phyloP scores from a whole-genome alignment of 2,113 vertebrate genomes.

The Uria aalge region DNA sequence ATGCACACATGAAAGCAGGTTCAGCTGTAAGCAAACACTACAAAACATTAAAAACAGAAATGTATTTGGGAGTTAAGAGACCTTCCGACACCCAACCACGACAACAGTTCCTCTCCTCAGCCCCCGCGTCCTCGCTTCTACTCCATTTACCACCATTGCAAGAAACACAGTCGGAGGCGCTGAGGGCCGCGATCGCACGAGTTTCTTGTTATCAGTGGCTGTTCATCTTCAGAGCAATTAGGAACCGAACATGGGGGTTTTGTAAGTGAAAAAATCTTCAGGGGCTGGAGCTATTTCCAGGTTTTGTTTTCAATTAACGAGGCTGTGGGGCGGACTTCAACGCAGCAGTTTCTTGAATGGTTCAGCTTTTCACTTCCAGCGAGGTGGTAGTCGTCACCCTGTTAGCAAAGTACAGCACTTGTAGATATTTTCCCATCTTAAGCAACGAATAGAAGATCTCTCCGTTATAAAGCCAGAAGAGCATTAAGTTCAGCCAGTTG shows the following conservation, averaged over 20 bases:
- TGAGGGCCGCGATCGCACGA: neutral
- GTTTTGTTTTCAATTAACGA: neutral
- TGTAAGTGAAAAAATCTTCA: neutral
- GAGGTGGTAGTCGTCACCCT: neutral
- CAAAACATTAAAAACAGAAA: neutral
- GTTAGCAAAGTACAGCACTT: neutral
- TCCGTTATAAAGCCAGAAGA: neutral
- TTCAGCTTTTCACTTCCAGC: neutral
- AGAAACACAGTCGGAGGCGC: neutral
- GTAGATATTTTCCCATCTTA: neutral
- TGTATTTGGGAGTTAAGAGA: neutral
- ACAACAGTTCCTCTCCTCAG: neutral
- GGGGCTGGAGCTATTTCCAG: neutral
- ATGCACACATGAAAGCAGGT: neutral
- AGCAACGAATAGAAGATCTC: neutral
- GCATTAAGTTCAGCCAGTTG: neutral
- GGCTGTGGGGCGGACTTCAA: neutral
- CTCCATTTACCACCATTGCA: neutral
- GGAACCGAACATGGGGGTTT: accelerated
- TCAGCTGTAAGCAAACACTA: neutral
- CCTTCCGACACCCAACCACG: neutral
- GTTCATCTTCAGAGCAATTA: neutral
- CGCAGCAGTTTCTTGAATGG: neutral
- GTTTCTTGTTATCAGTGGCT: neutral
- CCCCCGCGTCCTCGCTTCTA: neutral